Evolutionary conservation across 2,113 vertebrate genomes (phyloP), one percentile per base, ranked within the genome.

Genomic region (Sinosuthora webbiana): DNA sequence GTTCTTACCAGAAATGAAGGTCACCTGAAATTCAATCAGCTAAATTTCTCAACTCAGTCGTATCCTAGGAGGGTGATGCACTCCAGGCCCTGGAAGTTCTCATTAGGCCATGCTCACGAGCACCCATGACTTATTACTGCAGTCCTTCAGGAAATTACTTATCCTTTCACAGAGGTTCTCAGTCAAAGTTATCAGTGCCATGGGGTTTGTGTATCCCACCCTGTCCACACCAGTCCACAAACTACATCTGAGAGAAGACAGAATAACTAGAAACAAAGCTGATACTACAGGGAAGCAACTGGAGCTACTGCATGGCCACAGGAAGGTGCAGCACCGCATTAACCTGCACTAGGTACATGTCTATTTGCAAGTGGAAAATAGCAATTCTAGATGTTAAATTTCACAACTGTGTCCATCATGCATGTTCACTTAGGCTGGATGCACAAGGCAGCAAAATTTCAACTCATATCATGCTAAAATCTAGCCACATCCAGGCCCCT

Each of bases 41-140:
- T 63, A 23, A 68, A 52, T 20, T 50, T 18, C 15, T 89, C 39
- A 9, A n/a, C 6, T 76, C 28, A 50, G 28, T 2, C 42, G 41
- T 59, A 20, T 74, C 9, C 53, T 35, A 25, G 19, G 67, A 83
- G 11, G 1, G 3, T 18, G 15, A 49, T 31, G 13, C 1, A 1
- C 10, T 83, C 19, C 41, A 42, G 15, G 11, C 14, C 39, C 53
- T 47, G 22, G 27, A 15, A 37, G 9, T 10, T 10, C 9, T 24
- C 3, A 0, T 45, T 33, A 30, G 19, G 35, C 69, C 20, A 2
- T 9, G 7, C 5, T 55, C 15, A n/a, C 30, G 30, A 39, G 11
- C 0, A 0, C 14, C 6, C 27, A 17, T 0, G 0, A 12, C 14
- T 47, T 39, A 53, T 6, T 7, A 1, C 0, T 35, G 5, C 5